These are phyloP conservation scores for Musca domestica DNA, from an alignment of 1,140 invertebrate genomes.

Conservation along the genomic window DNA sequence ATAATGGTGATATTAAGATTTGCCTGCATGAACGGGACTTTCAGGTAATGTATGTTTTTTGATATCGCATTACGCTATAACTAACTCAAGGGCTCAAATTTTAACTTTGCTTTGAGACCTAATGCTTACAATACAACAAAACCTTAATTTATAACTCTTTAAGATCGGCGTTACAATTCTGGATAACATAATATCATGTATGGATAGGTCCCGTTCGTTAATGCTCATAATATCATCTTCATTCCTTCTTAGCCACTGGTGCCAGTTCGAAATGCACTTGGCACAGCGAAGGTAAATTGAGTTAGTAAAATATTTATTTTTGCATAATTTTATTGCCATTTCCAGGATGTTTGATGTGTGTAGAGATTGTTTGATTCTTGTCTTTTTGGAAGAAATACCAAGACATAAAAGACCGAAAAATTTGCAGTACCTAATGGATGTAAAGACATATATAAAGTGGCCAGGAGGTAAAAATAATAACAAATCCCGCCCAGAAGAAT, in stretches of 20 bases:
- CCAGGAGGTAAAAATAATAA: constrained; percentile 44
- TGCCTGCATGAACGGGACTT: constrained; percentile 67
- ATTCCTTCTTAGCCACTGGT: constrained; percentile 65
- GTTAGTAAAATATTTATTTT: neutral
- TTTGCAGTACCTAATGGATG: constrained; percentile 63
- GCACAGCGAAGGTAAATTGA: constrained; percentile 61
- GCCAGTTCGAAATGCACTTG: constrained; percentile 66
- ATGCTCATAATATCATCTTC: constrained; percentile 61
- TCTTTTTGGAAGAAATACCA: constrained; percentile 65
- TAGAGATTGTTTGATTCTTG: constrained; percentile 61
- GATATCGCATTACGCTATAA: too few relatives aligned
- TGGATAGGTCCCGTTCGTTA: constrained; percentile 62
- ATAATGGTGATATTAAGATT: constrained; percentile 57
- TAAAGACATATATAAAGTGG: constrained; percentile 66
- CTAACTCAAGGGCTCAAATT: neutral
- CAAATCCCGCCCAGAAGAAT: constrained; percentile 39
- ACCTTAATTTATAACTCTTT: too few relatives aligned
- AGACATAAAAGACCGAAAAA: constrained; percentile 59
- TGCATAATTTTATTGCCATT: constrained; percentile 5
- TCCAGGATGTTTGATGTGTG: constrained; percentile 60
- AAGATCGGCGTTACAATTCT: constrained; percentile 63
- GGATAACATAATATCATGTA: constrained; percentile 65
- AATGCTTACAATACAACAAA: neutral
- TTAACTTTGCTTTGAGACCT: neutral
- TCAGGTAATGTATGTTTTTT: constrained; percentile 52